These are phyloP conservation scores for Hippocampus abdominalis DNA, from an alignment of 2,113 vertebrate species.

Conservation along the genomic window DNA sequence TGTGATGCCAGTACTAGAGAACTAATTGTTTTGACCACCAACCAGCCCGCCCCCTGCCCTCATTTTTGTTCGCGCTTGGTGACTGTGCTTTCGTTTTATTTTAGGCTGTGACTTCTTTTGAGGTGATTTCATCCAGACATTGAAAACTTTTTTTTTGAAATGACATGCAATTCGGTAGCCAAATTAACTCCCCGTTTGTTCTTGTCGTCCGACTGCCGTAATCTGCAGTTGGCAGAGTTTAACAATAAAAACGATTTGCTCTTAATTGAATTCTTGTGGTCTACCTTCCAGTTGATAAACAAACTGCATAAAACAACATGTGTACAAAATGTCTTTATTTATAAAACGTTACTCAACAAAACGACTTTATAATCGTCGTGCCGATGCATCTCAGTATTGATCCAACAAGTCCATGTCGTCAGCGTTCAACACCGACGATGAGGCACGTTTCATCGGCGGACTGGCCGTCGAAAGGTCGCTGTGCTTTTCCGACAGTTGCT, in stretches of 20 bases:
- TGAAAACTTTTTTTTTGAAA: slow-evolving; percentile 16
- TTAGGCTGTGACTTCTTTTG: slow-evolving; percentile 45
- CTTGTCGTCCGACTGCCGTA: slow-evolving; percentile 34
- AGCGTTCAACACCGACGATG: slow-evolving; percentile 69
- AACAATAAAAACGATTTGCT: slow-evolving; percentile 34
- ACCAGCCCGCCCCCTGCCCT: slow-evolving; percentile 18
- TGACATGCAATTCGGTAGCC: slow-evolving; percentile 21
- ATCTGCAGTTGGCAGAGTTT: slow-evolving; percentile 31
- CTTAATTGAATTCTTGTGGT: background rate
- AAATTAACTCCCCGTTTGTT: slow-evolving; percentile 20
- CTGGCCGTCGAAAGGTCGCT: slow-evolving; percentile 30
- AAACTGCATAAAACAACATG: background rate
- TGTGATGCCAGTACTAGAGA: background rate
- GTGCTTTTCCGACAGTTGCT: slow-evolving; percentile 52
- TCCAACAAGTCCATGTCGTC: slow-evolving; percentile 87
- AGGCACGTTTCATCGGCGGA: slow-evolving; percentile 72
- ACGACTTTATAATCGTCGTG: background rate
- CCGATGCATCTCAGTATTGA: slow-evolving; percentile 74
- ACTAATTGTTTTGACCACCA: slow-evolving; percentile 19
- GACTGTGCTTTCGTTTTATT: slow-evolving; percentile 50
- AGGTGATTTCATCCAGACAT: slow-evolving; percentile 36
- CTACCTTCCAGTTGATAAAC: slow-evolving; percentile 5
- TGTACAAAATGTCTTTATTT: slow-evolving; percentile 44
- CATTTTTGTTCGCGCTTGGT: slow-evolving; percentile 24
- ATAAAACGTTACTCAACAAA: slow-evolving; percentile 16